Evolutionary conservation across 2,888 invertebrate genomes (phyloP), one percentile per base, ranked within the genome.

Genomic region (Cosmia pyralina): DNA sequence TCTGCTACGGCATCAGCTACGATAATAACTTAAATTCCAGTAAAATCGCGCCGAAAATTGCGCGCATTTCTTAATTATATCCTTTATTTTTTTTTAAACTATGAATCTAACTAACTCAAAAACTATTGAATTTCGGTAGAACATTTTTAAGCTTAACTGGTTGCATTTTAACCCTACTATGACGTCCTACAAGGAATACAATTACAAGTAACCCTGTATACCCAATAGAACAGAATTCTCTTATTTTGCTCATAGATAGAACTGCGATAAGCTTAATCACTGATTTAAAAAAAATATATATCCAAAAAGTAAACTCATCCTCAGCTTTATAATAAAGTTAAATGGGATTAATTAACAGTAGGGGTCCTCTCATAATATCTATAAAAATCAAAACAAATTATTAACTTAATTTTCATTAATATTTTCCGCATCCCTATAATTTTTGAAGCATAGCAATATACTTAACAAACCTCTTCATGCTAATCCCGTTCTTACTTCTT

Each of bases 401-500:
- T 7, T 19, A 6, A 10, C 44, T 15, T 22, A 48, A 55, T 76
- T 58, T 46, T 28, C 34, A 17, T 58, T 10, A 59, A 50, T 15
- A 50, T 55, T 62, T 81, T 66, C 38, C 44, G 17, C n/a, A 46
- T n/a, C 60, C 38, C 1, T 13, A 28, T 38, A 53, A 50, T 60
- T 7, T 81, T 76, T 41, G 19, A 46, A 59, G 69, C 58, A 68
- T 63, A 64, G 28, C 28, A 28, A 28, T 28, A 28, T 28, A 28
- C 28, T 28, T 41, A 64, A 64, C 11, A 55, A 78, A 79, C 46
- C 64, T 71, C 15, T 55, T 28, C 17, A 34, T 41, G 17, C 63
- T 53, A 62, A 62, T 48, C 41, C 53, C 50, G 44, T 7, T 1
- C 28, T 1, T 67, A 64, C 38, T 66, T 77, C 59, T 4, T 19